Percentiles rank a stretch among this genome's conserved stretches.
phyloP scores from a whole-genome alignment of 2,797 vertebrate genomes.

The Paguma larvata region DNA sequence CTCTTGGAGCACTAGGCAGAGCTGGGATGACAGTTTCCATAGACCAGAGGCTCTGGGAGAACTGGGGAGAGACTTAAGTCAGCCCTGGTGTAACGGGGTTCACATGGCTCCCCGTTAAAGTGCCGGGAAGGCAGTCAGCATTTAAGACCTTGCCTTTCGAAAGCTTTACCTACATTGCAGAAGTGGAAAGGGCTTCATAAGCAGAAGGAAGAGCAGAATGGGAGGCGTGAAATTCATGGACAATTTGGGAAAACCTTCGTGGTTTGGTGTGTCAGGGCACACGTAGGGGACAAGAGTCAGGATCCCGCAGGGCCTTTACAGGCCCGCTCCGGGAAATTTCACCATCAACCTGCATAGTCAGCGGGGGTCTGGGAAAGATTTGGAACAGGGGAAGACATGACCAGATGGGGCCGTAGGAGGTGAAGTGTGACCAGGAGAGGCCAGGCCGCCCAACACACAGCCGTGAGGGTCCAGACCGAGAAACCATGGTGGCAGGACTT shows the following conservation, averaged over 20 bases:
- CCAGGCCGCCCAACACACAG: background rate
- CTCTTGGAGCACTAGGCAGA: background rate
- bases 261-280: background rate
- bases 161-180: background rate
- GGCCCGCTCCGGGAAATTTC: background rate
- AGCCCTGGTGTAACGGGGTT: background rate
- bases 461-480: no score
- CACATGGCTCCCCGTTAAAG: rapidly evolving
- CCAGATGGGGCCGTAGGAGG: background rate
- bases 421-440: background rate
- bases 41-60: background rate
- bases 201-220: background rate
- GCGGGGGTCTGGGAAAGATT: background rate
- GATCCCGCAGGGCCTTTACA: background rate
- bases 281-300: rapidly evolving
- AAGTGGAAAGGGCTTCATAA: background rate
- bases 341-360: background rate
- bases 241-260: background rate
- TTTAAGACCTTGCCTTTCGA: background rate
- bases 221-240: background rate
- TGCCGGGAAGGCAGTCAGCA: background rate
- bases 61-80: background rate
- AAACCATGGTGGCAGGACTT: background rate
- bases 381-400: background rate
- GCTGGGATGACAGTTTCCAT: background rate